Evolutionary conservation across 2,888 invertebrate species (phyloP), one percentile per base, ranked within the genome.

Genomic region (Spodoptera picta): DNA sequence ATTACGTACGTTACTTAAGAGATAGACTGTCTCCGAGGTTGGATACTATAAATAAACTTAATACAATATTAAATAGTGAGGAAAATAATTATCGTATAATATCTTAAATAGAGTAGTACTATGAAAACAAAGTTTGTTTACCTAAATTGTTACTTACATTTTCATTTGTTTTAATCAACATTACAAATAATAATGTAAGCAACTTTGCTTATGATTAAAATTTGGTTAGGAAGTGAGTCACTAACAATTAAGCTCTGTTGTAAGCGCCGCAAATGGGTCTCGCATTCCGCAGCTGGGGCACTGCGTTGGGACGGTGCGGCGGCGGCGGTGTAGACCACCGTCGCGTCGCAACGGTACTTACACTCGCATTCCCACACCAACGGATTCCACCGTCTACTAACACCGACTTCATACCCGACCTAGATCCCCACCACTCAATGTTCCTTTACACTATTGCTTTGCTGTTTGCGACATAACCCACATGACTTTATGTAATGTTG

Each of bases 361-460:
- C 86, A 88, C 76, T 90, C 92, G 90, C 93, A 92, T 93, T 93
- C 92, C 91, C 92, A 93, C 91, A 90, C 87, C 86, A 85, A 89
- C 90, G 89, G 91, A 92, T 92, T 91, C 92, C 93, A 89, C 87
- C 83, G 86, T 79, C 81, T 72, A 76, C 80, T 76, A 75, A 78
- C 78, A 77, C 72, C 60, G 69, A 65, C 84, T 80, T 84, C 82
- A 82, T 81, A 83, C 82, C 78, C 87, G 90, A 91, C 91, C 92
- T 89, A 90, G 85, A 93, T 86, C 89, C 88, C 84, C 85, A 75
- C 85, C 79, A 79, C 69, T 64, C 59, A 69, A 70, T 76, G 77
- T 69, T 75, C 64, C 47, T 59, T 58, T 55, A 65, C 64, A 53
- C 75, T 7, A 69, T 69, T 75, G 65, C 67, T 67, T 50, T 65